A percentile compares a stretch with the other conserved stretches of the same genome.
phyloP scores from a whole-genome alignment of 2,113 vertebrate genomes.

The Neodon shergylaensis region DNA sequence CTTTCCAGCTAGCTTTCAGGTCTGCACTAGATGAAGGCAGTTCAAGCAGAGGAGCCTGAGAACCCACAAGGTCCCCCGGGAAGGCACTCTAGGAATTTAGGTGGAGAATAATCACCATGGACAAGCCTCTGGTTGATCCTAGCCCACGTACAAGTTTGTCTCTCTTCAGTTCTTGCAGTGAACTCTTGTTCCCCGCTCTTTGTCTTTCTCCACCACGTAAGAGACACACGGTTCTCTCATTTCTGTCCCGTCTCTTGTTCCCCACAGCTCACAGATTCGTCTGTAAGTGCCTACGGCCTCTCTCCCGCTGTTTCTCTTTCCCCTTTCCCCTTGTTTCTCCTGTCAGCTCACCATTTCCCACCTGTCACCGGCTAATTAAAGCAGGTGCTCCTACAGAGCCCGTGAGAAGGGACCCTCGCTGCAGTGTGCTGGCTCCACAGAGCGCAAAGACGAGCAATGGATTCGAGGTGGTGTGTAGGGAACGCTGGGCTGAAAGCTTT shows the following conservation, averaged over 20 bases:
- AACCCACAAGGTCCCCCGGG: not conserved
- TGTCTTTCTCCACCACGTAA: not conserved
- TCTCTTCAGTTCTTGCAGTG: not conserved
- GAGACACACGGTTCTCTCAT: not conserved
- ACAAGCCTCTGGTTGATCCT: rapidly evolving
- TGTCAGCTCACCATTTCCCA: not conserved
- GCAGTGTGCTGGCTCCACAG: not conserved
- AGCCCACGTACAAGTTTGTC: not conserved
- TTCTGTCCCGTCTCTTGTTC: not conserved
- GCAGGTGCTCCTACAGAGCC: not conserved
- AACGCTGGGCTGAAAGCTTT: not conserved
- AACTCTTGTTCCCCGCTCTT: rapidly evolving
- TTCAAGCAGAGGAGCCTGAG: not conserved
- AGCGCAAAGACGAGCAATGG: not conserved
- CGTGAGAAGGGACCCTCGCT: not conserved
- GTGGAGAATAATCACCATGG: not conserved
- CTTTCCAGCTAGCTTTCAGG: not conserved
- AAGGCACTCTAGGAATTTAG: not conserved
- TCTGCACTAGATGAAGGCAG: not conserved
- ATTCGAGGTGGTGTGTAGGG: not conserved
- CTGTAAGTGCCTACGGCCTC: rapidly evolving
- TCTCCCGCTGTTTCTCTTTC: not conserved
- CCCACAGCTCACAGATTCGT: rapidly evolving
- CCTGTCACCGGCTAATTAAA: not conserved
- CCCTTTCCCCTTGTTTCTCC: not conserved